Evolutionary conservation across 2,888 invertebrate species (phyloP), one percentile per base, ranked within the genome.

Genomic region (Conomelus anceps): DNA sequence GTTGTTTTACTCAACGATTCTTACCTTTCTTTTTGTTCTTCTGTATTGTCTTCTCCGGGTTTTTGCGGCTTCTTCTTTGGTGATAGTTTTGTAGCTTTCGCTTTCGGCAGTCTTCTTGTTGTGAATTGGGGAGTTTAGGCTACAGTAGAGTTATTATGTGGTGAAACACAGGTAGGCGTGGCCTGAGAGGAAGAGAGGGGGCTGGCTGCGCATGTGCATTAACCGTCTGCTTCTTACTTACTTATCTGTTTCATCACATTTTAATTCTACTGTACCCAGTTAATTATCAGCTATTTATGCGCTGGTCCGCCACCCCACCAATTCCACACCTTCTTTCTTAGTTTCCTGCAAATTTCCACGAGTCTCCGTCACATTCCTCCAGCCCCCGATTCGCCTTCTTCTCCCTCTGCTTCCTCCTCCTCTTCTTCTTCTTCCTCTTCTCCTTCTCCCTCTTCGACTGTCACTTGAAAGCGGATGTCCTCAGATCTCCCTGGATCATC

Each of bases 361-460:
- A 97, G 96, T 96, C 97, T 97, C 97, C 97, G 97, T 97, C 97
- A 97, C 96, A 97, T 97, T 94, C 97, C 97, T 95, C 95, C 93
- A 87, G 93, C 90, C 89, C 91, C 91, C 63, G 85, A 94, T 92
- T 94, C 95, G 92, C 94, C 94, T 92, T 94, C 91, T 63, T 63
- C 94, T 92, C 94, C 95, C 92, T 94, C 94, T 92, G 94, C 94
- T 90, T 97, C 96, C 91, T 97, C 97, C 93, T 98, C 97, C 94
- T 98, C 98, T n/a, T 63, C 63, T 0, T 63, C 90, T 87, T 91
- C 91, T 23, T 63, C 94, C 92, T 94, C 95, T 92, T 94, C 94
- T 92, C 94, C 94, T 90, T 97, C 96, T 91, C 97, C 97, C 93
- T 98, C 97, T 94, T 98, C 98, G 93, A 98, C 95, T 91, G 98